Base-by-base conservation (phyloP, 2,888 invertebrate species). In the Himalopsyche anomala region DNA sequence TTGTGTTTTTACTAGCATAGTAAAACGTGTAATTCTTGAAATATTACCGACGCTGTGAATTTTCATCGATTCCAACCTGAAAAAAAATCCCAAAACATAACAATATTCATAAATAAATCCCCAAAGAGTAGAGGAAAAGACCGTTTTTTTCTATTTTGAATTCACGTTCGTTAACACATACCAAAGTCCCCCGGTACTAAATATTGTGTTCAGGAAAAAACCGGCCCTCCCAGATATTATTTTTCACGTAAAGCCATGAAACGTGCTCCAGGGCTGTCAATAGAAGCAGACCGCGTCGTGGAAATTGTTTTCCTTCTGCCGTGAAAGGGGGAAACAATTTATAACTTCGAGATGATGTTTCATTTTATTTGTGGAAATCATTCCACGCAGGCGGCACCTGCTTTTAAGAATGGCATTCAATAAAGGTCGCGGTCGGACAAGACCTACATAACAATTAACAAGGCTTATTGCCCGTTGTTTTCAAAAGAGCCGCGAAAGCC, bases 191-290 rank as follows among this genome's bases (percentile, higher is more conserved):
- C 19, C 62, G 62, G 62, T 62, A 62, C 62, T 19, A 62, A 62
- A 62, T 62, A 62, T 62, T 62, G 19, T 19, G 62, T 28, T 62
- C 62, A n/a, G n/a, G 15, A 62, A 62, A 62, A 62, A 80, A 40
- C 28, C 40, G n/a, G 28, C 80, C 45, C 81, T 81, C 85, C 2
- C 51, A 19, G 80, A 85, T 62, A 62, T 62, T 84, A 84, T 87
- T 87, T 87, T 87, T 87, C 87, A 86, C 87, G 87, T 87, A 87
- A 83, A 86, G 56, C 83, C 80, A 87, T 87, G 87, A 87, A 87
- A 87, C 87, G 87, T 87, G 87, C 86, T 81, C 84, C 86, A 83
- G 87, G 62, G 83, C 84, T 87, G 87, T 87, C 87, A 87, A 87
- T 86, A 86, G 74, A 83, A 19, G 19, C 62, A 62, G 62, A 62